Conservation (phyloP, 2,113 vertebrate species). For the Delphinapterus leucas region DNA sequence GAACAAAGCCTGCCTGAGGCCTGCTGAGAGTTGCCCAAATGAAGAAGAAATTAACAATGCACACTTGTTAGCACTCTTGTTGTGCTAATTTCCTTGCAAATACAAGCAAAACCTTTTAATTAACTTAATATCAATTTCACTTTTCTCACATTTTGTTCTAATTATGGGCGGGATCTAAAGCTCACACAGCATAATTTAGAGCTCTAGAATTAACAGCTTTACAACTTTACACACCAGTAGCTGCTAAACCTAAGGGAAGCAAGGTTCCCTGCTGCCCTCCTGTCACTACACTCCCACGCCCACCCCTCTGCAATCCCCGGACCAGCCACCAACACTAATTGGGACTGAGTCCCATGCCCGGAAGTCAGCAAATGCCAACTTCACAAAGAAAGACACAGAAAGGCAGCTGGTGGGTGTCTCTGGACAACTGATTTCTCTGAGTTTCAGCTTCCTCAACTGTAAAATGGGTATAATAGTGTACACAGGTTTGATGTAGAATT, state of each 20-base stretch:
- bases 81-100: conserved; percentile 66
- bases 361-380: neutral
- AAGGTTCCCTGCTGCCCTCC: neutral
- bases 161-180: conserved; percentile 67
- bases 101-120: conserved; percentile 74
- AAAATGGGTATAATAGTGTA: neutral
- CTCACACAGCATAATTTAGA: conserved; percentile 64
- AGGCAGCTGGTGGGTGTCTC: neutral
- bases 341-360: neutral
- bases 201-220: conserved; percentile 49
- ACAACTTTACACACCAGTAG: conserved; percentile 21
- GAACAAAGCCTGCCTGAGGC: neutral
- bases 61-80: conserved; percentile 43
- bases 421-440: neutral
- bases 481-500: neutral
- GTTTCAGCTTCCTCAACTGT: neutral
- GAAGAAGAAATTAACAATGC: conserved; percentile 25
- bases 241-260: neutral
- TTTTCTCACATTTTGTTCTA: conserved; percentile 72
- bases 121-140: conserved; percentile 76
- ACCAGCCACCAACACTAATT: neutral
- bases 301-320: neutral
- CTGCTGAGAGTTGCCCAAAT: neutral
- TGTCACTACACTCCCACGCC: neutral
- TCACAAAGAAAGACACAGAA: neutral